Base-by-base conservation (phyloP, 2,113 vertebrate genomes). In the Campylorhamphus procurvoides region DNA sequence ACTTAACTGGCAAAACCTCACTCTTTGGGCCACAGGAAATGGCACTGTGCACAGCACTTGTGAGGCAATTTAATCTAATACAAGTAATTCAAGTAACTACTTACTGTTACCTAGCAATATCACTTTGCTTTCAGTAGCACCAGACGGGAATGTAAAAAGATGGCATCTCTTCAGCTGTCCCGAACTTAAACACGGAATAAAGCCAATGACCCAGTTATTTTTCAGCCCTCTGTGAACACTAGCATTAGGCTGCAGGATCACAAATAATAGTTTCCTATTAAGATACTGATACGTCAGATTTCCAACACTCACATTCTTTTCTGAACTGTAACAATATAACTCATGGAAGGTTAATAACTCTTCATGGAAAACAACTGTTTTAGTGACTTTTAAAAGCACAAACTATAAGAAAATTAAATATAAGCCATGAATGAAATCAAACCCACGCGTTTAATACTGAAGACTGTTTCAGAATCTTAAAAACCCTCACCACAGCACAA, bases 401-500 rank as follows among this genome's bases (percentile, higher is more conserved):
- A 74, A 49, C 35, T 46, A 5, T 28, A 77, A 63, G 11, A 82
- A 90, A 90, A 72, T 28, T 12, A 93, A 80, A 56, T 74, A 29
- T 5, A 87, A 67, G 10, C 9, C 66, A 91, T 4, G 17, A 84
- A 91, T 62, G 89, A 89, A 87, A 52, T 19, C 24, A 93, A 89
- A 49, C 2, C 3, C 37, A 56, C 0, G 1, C 1, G 6, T 40
- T 75, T 75, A 55, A 79, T 39, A 50, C 44, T 39, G 27, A 85
- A 84, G 60, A 67, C 66, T 46, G 28, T 37, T 79, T 67, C 37
- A 85, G 75, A 78, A 94, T 78, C 76, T 75, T 76, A 63, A 90
- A 71, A 85, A 8, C 23, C 5, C 11, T 29, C 17, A 62, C 23
- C 47, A 39, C 15, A 90, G 33, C 39, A 60, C 49, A 87, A 59